These are phyloP conservation scores for Chymomyza costata DNA, from an alignment of 1,140 invertebrate genomes.

Conservation along the genomic window DNA sequence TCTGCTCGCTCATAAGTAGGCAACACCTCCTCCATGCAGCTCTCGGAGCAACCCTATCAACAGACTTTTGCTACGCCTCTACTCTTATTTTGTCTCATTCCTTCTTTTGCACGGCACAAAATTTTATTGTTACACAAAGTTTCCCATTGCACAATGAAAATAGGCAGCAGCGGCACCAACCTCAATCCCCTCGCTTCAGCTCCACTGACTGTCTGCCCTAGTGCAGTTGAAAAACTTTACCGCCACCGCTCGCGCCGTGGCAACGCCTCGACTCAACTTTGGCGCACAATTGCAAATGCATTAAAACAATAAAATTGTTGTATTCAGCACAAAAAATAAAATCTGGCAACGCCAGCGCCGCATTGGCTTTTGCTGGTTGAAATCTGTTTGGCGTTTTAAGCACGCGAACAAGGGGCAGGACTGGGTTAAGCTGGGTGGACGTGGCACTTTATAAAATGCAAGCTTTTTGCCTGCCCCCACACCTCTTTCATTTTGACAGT, in stretches of 20 bases:
- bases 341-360: neutral
- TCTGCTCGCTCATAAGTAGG: conserved; percentile 36
- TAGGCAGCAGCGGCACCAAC: neutral
- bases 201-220: neutral
- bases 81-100: conserved; percentile 8
- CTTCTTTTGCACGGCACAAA: conserved; percentile 15
- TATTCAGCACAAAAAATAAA: conserved; percentile 7
- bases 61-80: too few relatives aligned
- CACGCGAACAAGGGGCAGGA: too few relatives aligned
- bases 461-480: too few relatives aligned
- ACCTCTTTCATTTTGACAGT: too few relatives aligned
- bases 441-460: too few relatives aligned
- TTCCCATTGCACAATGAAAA: conserved; percentile 42
- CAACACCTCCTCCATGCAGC: conserved; percentile 22
- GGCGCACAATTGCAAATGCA: conserved; percentile 33
- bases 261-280: conserved; percentile 37
- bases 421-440: too few relatives aligned
- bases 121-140: conserved; percentile 57
- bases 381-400: conserved; percentile 2
- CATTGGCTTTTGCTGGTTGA: conserved; percentile 11
- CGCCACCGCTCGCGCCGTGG: conserved; percentile 10
- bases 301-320: conserved; percentile 42
- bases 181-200: neutral
- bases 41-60: too few relatives aligned
- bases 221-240: conserved; percentile 43